These are phyloP conservation scores for Drosophila sp. DNA, from an alignment of 1,140 invertebrate genomes.

Conservation along the genomic window DNA sequence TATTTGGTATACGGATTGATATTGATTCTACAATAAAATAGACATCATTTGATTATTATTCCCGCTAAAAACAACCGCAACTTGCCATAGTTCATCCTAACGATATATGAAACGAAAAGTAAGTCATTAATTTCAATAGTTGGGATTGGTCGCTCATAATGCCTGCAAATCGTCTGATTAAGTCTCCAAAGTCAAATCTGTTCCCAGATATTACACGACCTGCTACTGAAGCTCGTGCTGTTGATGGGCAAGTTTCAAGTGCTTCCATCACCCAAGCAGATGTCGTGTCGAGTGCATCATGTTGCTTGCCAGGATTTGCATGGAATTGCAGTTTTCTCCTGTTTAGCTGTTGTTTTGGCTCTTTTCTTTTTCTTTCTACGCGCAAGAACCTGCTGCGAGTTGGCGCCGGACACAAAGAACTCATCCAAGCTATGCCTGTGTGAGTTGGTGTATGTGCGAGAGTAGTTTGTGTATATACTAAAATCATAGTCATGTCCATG, in stretches of 20 bases:
- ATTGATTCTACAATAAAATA: neutral
- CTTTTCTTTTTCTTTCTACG: slow-evolving; percentile 37
- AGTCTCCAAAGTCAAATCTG: slow-evolving; percentile 51
- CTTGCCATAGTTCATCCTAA: no score
- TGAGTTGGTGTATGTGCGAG: slow-evolving; percentile 24
- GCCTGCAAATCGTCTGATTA: slow-evolving; percentile 80
- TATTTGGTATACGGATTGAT: no score
- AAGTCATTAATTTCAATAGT: no score
- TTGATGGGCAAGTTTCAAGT: slow-evolving; percentile 48
- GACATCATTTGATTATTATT: no score
- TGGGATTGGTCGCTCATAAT: slow-evolving; percentile 57
- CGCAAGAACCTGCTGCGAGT: slow-evolving; percentile 61
- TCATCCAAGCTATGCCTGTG: neutral
- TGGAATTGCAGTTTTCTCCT: slow-evolving; percentile 65
- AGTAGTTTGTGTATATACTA: slow-evolving; percentile 45
- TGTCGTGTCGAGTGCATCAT: slow-evolving; percentile 69
- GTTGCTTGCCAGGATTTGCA: slow-evolving; percentile 71
- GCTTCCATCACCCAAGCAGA: slow-evolving; percentile 59
- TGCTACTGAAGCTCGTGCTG: slow-evolving; percentile 25
- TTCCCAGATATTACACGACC: slow-evolving; percentile 37
- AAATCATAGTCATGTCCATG: slow-evolving; percentile 82
- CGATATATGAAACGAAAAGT: no score
- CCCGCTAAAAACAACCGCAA: no score
- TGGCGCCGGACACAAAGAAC: slow-evolving; percentile 54
- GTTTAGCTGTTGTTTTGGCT: slow-evolving; percentile 30